Evolutionary conservation across 1,140 invertebrate genomes (phyloP).

Genomic region (Babylonia areolata): DNA sequence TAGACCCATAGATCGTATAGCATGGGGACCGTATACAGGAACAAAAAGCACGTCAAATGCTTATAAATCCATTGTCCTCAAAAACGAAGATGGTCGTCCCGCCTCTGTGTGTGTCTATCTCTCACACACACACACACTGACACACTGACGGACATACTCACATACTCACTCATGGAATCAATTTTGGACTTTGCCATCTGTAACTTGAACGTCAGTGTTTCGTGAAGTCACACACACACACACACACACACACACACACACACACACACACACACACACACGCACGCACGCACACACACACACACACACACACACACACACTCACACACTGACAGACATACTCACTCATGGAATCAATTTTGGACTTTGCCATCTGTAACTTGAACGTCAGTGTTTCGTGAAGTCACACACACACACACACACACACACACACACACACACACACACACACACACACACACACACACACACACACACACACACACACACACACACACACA

Average conservation of each 20-base stretch:
- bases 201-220: no score
- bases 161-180: neutral
- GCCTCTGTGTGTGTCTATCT: neutral
- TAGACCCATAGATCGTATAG: no score
- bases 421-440: neutral
- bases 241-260: neutral
- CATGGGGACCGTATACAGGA: no score
- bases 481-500: neutral
- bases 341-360: no score
- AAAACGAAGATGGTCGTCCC: no score
- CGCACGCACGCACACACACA: conserved; percentile 2
- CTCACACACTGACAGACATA: neutral
- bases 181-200: no score
- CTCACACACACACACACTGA: conserved; percentile 9
- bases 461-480: no score
- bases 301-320: conserved; percentile 7
- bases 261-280: neutral
- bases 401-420: neutral
- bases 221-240: neutral
- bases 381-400: no score
- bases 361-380: no score
- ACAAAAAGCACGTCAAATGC: no score
- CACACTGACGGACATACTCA: neutral
- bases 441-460: neutral
- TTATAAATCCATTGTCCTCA: no score